phyloP scores from a whole-genome alignment of 1,140 invertebrate species.

The Drosophila repleta region DNA sequence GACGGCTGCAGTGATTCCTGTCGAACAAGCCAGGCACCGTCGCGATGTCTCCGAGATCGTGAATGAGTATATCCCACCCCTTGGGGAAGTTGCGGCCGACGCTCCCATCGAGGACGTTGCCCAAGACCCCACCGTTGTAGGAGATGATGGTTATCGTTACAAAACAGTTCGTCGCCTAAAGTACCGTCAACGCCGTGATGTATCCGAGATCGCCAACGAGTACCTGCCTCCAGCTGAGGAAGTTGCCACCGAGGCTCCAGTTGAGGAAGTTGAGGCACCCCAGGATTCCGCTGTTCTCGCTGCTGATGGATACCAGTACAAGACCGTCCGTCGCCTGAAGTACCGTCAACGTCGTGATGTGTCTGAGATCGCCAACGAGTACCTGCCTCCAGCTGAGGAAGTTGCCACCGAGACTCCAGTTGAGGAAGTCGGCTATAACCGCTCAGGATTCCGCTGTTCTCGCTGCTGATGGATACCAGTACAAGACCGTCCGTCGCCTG shows the following conservation, averaged over 20 bases:
- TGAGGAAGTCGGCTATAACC: neutral
- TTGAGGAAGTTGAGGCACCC: neutral
- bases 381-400: neutral
- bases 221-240: neutral
- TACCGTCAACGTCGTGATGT: neutral
- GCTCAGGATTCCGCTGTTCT: neutral
- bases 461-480: constrained; percentile 34
- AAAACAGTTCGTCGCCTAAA: neutral
- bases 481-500: constrained; percentile 59
- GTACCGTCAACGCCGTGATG: constrained; percentile 1
- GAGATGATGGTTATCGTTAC: neutral
- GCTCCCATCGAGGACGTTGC: constrained; percentile 32
- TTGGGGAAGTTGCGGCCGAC: constrained; percentile 53
- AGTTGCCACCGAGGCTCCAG: neutral
- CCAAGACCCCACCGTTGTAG: constrained; percentile 53
- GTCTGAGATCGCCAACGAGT: neutral
- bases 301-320: neutral
- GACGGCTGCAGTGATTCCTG: constrained; percentile 82
- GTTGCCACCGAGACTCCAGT: neutral
- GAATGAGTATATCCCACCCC: constrained; percentile 69
- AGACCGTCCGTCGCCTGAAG: neutral
- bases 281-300: constrained; percentile 51
- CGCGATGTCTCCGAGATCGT: constrained; percentile 72
- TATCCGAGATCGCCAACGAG: neutral
- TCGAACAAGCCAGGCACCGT: constrained; percentile 80